Evolutionary conservation across 2,797 vertebrate genomes (phyloP).

Genomic region (Podargus strigoides): DNA sequence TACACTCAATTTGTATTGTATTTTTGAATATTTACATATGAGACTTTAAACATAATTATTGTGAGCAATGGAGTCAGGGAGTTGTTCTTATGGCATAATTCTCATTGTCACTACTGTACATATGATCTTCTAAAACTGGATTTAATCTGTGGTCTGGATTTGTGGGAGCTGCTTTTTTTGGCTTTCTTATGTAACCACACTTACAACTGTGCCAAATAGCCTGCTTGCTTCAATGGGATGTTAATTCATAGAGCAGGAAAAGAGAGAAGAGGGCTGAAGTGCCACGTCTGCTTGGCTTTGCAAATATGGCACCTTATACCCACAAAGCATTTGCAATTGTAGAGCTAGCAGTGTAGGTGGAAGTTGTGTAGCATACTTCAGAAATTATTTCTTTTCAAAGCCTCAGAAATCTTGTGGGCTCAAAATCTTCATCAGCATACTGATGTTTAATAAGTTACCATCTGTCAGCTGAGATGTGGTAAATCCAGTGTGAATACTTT

Average conservation of each 20-base stretch:
- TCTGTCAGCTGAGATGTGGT: conserved; percentile 33
- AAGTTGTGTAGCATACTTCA: neutral
- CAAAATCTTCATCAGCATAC: neutral
- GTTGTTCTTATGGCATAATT: conserved; percentile 7
- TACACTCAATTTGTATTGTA: neutral
- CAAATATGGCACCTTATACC: neutral
- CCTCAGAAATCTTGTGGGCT: neutral
- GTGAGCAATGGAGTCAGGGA: neutral
- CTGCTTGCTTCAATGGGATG: conserved; percentile 21
- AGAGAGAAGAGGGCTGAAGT: neutral
- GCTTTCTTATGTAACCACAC: conserved; percentile 19
- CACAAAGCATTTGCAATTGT: conserved; percentile 17
- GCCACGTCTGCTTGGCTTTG: conserved; percentile 37
- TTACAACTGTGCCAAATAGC: neutral
- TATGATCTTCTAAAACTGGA: conserved; percentile 34
- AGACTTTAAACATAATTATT: neutral
- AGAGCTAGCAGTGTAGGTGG: neutral
- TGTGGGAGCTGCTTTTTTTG: conserved; percentile 44
- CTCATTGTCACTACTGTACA: conserved; percentile 14
- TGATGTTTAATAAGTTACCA: conserved; percentile 34
- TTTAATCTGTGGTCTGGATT: conserved; percentile 43
- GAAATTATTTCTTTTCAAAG: conserved; percentile 23
- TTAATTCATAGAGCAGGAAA: neutral
- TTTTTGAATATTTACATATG: neutral
- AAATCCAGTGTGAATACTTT: conserved; percentile 13